Percentiles rank a stretch among this genome's conserved stretches.
Conservation (phyloP, 1,140 invertebrate species). For the Neotoxoptera formosana region DNA sequence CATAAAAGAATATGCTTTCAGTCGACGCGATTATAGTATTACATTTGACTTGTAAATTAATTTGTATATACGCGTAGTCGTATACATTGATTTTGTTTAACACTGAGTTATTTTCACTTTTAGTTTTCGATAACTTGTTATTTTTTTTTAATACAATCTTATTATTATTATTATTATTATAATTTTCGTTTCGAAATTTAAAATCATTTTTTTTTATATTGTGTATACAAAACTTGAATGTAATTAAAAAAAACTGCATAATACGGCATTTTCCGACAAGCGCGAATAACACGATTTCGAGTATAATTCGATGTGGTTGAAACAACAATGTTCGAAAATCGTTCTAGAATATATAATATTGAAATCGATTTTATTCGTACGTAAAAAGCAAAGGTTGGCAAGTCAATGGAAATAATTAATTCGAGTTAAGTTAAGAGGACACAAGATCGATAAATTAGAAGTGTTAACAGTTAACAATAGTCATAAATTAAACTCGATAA, state of each 20-base stretch:
- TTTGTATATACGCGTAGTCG: not conserved
- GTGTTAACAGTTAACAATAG: too few species aligned
- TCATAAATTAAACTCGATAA: too few species aligned
- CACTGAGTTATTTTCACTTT: not conserved
- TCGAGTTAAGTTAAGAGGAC: too few species aligned
- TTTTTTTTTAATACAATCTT: not conserved
- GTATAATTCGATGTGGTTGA: not conserved
- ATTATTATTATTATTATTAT: not conserved
- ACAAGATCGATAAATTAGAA: too few species aligned
- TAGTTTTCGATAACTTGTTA: not conserved
- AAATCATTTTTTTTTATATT: not conserved
- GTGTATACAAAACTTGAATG: not conserved
- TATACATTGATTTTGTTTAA: not conserved
- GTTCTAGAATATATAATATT: not conserved
- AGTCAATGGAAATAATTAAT: too few species aligned
- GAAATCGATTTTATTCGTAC: not conserved
- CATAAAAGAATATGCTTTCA: slow-evolving; percentile 24
- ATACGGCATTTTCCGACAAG: not conserved
- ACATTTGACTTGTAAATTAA: slow-evolving; percentile 47
- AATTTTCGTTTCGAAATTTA: too few species aligned
- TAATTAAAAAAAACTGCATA: too few species aligned
- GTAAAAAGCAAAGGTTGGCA: too few species aligned
- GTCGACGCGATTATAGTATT: not conserved
- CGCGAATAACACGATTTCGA: not conserved
- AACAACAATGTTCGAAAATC: not conserved